A percentile compares a stretch with the other conserved stretches of the same genome.
These are phyloP conservation scores for Latrodectus hesperus DNA, from an alignment of 2,888 invertebrate genomes.

Conservation along the genomic window DNA sequence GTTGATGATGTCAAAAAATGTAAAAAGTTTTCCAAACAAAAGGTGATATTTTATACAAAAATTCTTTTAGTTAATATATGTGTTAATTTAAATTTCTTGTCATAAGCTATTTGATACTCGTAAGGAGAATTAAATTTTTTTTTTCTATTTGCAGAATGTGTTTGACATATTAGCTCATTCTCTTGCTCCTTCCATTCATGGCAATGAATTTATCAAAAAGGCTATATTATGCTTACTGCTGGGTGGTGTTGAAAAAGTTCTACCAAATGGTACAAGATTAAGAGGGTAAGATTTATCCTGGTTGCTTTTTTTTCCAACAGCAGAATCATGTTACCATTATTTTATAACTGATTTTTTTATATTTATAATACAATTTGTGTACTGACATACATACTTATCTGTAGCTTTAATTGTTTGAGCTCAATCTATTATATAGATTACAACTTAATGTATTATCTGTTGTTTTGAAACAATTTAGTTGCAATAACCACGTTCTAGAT, in stretches of 20 bases:
- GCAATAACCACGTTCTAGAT: too few species aligned
- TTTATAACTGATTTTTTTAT: too few species aligned
- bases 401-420: too few species aligned
- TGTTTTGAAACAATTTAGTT: too few species aligned
- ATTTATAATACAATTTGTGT: too few species aligned
- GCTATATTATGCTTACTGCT: conserved; percentile 94
- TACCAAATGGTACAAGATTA: conserved; percentile 92
- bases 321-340: not conserved
- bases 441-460: too few species aligned
- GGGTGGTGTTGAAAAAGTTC: conserved; percentile 95
- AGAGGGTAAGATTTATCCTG: conserved; percentile 81
- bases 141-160: conserved; percentile 79
- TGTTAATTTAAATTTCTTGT: not conserved
- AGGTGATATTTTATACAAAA: conserved; percentile 46
- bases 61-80: not conserved
- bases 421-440: too few species aligned
- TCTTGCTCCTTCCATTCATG: conserved; percentile 97
- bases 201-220: conserved; percentile 96
- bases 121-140: not conserved
- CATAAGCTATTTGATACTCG: not conserved
- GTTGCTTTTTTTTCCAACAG: conserved; percentile 2
- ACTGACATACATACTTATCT: too few species aligned
- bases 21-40: conserved; percentile 82
- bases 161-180: conserved; percentile 93
- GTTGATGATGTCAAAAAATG: conserved; percentile 92